Percentiles rank a stretch among this genome's conserved stretches.
phyloP scores from a whole-genome alignment of 2,888 invertebrate species.

The Trachelus stipa region DNA sequence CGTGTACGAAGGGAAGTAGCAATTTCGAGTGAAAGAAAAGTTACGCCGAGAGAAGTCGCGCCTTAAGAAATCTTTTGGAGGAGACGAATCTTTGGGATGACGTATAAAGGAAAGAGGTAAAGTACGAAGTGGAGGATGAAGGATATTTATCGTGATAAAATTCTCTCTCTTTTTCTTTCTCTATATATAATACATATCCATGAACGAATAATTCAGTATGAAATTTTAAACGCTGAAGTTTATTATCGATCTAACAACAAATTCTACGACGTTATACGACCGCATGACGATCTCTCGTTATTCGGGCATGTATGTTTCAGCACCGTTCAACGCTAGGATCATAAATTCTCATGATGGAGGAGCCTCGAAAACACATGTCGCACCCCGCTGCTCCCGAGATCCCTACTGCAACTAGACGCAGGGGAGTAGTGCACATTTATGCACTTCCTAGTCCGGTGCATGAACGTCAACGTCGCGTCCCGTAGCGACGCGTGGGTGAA shows the following conservation, averaged over 20 bases:
- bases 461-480: neutral
- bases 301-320: neutral
- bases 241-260: conserved; percentile 15
- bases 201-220: neutral
- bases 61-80: neutral
- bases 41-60: neutral
- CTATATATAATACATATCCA: neutral
- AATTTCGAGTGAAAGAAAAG: neutral
- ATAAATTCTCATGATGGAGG: conserved; percentile 41
- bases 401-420: neutral
- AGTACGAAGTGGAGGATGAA: neutral
- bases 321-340: conserved; percentile 22
- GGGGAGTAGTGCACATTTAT: neutral
- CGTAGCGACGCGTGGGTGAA: neutral
- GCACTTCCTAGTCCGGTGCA: conserved; percentile 17
- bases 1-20: neutral
- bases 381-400: neutral
- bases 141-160: neutral
- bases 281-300: neutral
- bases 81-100: neutral
- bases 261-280: neutral
- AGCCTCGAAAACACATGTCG: conserved; percentile 23
- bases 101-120: neutral
- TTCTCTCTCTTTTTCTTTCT: no score
- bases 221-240: neutral